phyloP scores from a whole-genome alignment of 2,797 vertebrate species.

The Vespertilio murinus region DNA sequence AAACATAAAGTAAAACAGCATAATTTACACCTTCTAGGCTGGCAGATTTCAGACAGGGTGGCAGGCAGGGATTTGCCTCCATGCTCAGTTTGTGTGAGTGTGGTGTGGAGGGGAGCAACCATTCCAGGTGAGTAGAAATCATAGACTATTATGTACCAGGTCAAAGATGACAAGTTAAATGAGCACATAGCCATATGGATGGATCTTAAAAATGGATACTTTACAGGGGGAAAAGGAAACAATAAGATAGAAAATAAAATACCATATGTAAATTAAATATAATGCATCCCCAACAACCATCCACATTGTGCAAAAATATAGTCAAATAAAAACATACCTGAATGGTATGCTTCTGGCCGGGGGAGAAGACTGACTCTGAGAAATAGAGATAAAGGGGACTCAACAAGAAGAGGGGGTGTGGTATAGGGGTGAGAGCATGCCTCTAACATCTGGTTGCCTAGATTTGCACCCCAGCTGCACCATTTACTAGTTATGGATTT shows the following conservation, averaged over 20 bases:
- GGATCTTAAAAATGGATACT: neutral
- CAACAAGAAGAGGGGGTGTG: neutral
- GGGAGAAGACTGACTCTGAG: neutral
- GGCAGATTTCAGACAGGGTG: neutral
- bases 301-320: neutral
- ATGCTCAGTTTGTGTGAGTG: neutral
- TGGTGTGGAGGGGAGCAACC: neutral
- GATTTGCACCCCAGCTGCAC: neutral
- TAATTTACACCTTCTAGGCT: neutral
- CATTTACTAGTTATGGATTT: neutral
- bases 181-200: neutral
- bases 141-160: neutral
- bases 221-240: neutral
- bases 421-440: neutral
- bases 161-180: neutral
- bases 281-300: neutral
- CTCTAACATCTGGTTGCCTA: neutral
- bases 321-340: neutral
- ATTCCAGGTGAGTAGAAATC: neutral
- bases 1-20: slow-evolving; percentile 26
- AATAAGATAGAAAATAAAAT: slow-evolving; percentile 1
- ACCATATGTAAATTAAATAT: neutral
- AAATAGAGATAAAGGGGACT: neutral
- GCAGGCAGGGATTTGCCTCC: neutral
- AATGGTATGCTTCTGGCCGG: neutral